Evolutionary conservation across 2,797 vertebrate species (phyloP).

Genomic region (Phyllotis vaccarum): DNA sequence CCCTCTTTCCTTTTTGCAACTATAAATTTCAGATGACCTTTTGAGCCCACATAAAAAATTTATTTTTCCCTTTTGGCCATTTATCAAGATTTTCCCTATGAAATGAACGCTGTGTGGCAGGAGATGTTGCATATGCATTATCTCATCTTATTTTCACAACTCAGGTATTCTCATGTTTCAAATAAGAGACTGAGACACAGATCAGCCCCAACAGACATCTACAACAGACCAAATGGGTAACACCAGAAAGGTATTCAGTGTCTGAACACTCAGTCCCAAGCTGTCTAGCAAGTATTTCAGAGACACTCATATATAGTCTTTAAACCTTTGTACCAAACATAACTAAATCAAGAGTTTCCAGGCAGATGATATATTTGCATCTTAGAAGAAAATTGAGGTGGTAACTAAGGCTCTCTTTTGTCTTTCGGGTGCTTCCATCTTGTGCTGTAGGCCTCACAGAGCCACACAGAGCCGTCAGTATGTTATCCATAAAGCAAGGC

Average conservation of each 20-base stretch:
- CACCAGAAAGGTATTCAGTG: not conserved
- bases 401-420: not conserved
- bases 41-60: constrained; percentile 37
- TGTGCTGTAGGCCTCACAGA: not conserved
- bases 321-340: not conserved
- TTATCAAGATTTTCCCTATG: constrained; percentile 6
- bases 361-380: constrained; percentile 4
- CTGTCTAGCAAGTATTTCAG: constrained; percentile 30
- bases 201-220: not conserved
- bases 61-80: constrained; percentile 12
- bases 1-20: constrained; percentile 26
- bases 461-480: not conserved
- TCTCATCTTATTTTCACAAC: not conserved
- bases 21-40: constrained; percentile 33
- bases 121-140: not conserved
- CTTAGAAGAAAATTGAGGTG: not conserved
- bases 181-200: constrained; percentile 25
- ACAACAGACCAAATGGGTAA: not conserved
- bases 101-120: not conserved
- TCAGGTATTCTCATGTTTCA: constrained; percentile 46
- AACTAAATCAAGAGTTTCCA: not conserved
- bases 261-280: constrained; percentile 1
- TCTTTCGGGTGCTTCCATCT: not conserved
- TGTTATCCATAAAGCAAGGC: not conserved
- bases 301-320: not conserved